Conservation (phyloP, 1,140 invertebrate species). For the Gerris buenoi region DNA sequence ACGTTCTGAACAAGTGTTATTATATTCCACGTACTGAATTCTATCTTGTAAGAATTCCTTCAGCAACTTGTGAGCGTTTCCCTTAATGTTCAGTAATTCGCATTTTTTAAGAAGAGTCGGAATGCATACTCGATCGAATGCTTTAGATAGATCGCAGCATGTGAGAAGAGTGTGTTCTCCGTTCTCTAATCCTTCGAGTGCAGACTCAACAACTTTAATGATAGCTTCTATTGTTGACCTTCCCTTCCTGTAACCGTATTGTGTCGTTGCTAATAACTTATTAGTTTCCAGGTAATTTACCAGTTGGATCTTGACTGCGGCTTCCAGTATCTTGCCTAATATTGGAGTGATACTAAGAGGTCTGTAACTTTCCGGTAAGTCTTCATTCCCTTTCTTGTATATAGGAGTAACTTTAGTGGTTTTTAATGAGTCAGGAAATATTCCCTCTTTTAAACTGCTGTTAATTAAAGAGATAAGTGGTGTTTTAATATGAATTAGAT, state of each 20-base stretch:
- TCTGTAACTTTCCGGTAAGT: slow-evolving; percentile 15
- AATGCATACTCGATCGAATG: background rate
- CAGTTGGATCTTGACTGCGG: slow-evolving; percentile 14
- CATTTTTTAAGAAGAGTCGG: background rate
- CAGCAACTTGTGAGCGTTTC: background rate
- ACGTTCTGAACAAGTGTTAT: background rate
- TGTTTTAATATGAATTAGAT: background rate
- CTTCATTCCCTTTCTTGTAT: slow-evolving; percentile 11
- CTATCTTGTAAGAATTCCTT: background rate
- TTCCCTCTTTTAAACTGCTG: background rate
- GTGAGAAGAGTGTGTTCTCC: background rate
- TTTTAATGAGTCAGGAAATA: background rate
- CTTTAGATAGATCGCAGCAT: background rate
- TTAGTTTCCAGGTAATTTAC: slow-evolving; percentile 12
- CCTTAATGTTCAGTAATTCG: background rate
- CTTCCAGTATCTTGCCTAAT: slow-evolving; percentile 19
- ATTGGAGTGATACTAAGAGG: slow-evolving; percentile 17
- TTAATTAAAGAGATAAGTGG: background rate
- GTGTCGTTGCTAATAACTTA: slow-evolving; percentile 13
- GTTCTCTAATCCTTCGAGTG: slow-evolving; percentile 10
- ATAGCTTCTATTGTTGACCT: slow-evolving; percentile 16
- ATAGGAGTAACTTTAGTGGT: background rate
- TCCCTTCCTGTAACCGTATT: slow-evolving; percentile 17
- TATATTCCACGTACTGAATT: background rate
- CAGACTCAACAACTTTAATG: slow-evolving; percentile 10